Evolutionary conservation across 92 coral and sea anemone genomes (phyloP), one percentile per base, ranked within the genome.

Genomic region (Parazoanthus atlanticus): DNA sequence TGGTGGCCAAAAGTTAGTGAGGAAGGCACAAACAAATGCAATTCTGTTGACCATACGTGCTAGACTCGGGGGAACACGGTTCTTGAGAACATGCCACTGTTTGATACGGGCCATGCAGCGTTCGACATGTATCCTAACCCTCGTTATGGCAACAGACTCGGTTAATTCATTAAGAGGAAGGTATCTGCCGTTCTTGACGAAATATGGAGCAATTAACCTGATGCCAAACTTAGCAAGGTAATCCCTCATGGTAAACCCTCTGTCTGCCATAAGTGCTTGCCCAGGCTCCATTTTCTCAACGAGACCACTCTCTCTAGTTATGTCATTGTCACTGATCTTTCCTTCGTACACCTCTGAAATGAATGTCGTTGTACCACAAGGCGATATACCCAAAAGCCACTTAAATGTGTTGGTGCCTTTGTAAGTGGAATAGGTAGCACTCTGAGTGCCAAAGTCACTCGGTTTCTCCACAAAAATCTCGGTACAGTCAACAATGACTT

Each of bases 341-440:
- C 93, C 94, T 56, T 65, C 90, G 77, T 89, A 91, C 43, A 91
- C 92, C 64, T 91, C 94, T 28, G 90, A 91, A 88, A 85, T 91
- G 16, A 91, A 91, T 38, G 79, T 77, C 12, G 93, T 80, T 72
- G 89, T 91, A 61, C 93, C 89, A 40, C 91, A 86, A 11, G 61
- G 82, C 34, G 82, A 46, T 41, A 78, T 78, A 28, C 64, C 82
- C 5, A n/a, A 6, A 29, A 74, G 41, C 28, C 78, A 74, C n/a
- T 74, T 74, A 17, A 73, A 74, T 21, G 78, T 74, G 78, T 74
- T 74, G 46, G 78, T 74, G 41, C 78, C 78, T 30, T 74, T 74
- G 36, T 72, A 72, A 29, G 38, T 3, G 6, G 76, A 72, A 34
- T 72, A 72, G 17, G 76, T 72, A 17, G 76, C 76, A 29, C 41